Evolutionary conservation across 2,888 invertebrate genomes (phyloP).

Genomic region (Noctua fimbriata): DNA sequence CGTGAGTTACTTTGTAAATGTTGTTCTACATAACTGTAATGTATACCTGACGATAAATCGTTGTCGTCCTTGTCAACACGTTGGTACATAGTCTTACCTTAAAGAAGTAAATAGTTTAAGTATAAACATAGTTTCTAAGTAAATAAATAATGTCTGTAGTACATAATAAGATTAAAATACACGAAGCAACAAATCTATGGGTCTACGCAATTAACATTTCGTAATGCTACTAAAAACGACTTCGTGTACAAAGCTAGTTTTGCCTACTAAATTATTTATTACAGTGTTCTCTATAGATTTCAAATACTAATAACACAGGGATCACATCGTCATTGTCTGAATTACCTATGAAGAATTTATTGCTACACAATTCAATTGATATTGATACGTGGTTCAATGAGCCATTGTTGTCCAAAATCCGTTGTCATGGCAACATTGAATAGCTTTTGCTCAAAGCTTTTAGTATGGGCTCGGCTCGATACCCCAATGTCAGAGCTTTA

Average conservation of each 20-base stretch:
- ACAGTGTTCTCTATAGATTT: slow-evolving; percentile 21
- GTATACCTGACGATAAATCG: slow-evolving; percentile 6
- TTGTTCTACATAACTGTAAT: slow-evolving; percentile 13
- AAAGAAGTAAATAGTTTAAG: not conserved
- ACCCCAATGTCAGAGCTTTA: slow-evolving; percentile 52
- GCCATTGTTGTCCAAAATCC: slow-evolving; percentile 80
- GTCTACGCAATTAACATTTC: slow-evolving; percentile 6
- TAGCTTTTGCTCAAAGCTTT: slow-evolving; percentile 74
- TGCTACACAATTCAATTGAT: slow-evolving; percentile 50
- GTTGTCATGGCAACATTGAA: slow-evolving; percentile 88
- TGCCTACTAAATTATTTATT: not conserved
- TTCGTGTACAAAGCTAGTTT: not conserved
- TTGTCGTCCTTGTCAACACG: slow-evolving; percentile 3
- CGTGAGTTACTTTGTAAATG: slow-evolving; percentile 18
- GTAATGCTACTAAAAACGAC: not conserved
- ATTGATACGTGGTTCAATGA: slow-evolving; percentile 49
- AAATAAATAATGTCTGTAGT: not conserved
- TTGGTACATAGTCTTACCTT: not conserved
- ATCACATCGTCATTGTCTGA: slow-evolving; percentile 53
- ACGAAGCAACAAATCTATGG: not conserved
- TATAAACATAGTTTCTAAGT: not conserved
- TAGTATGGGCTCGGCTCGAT: slow-evolving; percentile 55
- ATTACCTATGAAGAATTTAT: slow-evolving; percentile 48
- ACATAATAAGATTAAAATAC: not conserved
- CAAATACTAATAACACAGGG: slow-evolving; percentile 29